A percentile compares a stretch with the other conserved stretches of the same genome.
These are phyloP conservation scores for Phoeniculus purpureus DNA, from an alignment of 2,797 vertebrate genomes.

Conservation along the genomic window DNA sequence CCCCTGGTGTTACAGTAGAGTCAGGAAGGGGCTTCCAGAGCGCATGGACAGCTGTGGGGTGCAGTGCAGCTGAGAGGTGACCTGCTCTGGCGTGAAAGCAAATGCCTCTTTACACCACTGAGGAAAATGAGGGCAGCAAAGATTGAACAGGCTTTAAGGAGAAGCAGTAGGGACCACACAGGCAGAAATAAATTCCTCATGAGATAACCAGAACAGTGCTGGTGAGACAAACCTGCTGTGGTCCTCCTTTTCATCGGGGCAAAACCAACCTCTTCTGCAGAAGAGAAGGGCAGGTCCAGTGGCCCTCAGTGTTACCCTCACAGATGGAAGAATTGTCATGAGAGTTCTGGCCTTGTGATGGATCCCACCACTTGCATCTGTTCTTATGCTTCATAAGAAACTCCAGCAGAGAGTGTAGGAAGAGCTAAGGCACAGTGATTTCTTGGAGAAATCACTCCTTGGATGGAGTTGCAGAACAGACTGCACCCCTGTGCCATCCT, in stretches of 20 bases:
- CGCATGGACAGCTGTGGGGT: neutral
- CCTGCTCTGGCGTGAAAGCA: neutral
- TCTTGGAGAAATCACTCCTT: neutral
- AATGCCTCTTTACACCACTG: neutral
- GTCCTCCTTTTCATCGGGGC: neutral
- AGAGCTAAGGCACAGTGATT: neutral
- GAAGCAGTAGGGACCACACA: neutral
- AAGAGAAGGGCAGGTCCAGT: neutral
- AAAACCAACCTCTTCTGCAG: neutral
- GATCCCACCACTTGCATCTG: neutral
- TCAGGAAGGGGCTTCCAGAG: neutral
- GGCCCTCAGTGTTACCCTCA: fast-evolving
- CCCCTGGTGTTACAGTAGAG: neutral
- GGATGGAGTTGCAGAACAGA: neutral
- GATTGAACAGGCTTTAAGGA: neutral
- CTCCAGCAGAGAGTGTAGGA: neutral
- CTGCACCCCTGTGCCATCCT: neutral
- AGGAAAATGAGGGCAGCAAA: neutral
- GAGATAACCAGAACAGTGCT: neutral
- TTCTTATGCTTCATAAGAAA: neutral
- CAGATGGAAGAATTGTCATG: neutral
- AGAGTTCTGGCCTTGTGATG: neutral
- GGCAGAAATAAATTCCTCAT: neutral
- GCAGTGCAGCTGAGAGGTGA: neutral
- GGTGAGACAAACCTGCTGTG: neutral